These are phyloP conservation scores for Rotaria socialis DNA, from an alignment of 2,888 invertebrate genomes.

Conservation along the genomic window DNA sequence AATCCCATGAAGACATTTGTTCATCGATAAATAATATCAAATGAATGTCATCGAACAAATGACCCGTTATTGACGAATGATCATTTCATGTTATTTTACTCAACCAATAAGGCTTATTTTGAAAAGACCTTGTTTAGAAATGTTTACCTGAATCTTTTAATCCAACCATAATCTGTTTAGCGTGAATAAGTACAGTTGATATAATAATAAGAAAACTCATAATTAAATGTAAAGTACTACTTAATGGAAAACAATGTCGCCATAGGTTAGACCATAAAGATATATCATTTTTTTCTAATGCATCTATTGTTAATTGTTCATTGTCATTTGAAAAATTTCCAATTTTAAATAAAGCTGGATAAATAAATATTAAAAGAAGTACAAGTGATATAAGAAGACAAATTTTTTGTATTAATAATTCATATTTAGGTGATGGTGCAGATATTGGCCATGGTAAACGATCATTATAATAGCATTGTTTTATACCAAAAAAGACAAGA, in stretches of 20 bases:
- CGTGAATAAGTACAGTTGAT: not conserved
- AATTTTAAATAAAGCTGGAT: not conserved
- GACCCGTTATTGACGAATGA: not conserved
- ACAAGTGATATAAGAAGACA: not conserved
- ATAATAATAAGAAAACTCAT: conserved; percentile 19
- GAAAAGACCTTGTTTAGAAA: not conserved
- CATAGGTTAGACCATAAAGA: not conserved
- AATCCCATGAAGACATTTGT: not conserved
- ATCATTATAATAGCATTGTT: conserved; percentile 26
- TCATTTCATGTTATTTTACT: not conserved
- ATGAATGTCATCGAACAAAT: not conserved
- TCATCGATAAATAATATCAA: not conserved
- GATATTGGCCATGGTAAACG: not conserved
- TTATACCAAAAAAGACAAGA: not conserved
- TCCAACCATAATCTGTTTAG: conserved; percentile 33
- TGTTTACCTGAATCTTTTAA: not conserved
- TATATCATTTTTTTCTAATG: not conserved
- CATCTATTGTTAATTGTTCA: conserved; percentile 4
- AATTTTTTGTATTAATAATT: conserved; percentile 25
- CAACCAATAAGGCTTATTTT: not conserved
- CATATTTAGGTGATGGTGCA: not conserved
- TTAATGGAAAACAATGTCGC: conserved; percentile 21
- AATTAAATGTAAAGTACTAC: conserved; percentile 27
- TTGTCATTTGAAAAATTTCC: not conserved
- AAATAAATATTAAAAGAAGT: conserved; percentile 8